Evolutionary conservation across 2,888 invertebrate genomes (phyloP), one percentile per base, ranked within the genome.

Genomic region (Chaetogeoica ovagalla): DNA sequence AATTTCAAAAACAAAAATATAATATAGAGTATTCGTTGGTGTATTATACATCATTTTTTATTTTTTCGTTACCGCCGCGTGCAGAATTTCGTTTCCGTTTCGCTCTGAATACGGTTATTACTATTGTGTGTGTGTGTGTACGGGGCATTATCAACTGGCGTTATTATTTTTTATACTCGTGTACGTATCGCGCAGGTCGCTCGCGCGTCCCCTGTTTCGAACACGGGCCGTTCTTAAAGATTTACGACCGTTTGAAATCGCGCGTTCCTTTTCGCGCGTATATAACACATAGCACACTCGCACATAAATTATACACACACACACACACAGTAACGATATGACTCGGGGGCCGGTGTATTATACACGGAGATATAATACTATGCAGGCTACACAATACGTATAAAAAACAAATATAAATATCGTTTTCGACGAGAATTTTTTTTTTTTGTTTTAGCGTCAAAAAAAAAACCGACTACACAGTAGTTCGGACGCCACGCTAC

Each of bases 221-320:
- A 75, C 74, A 74, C 70, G 55, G 39, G 11, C 43, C 66, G 43
- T 75, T 48, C 57, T 66, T 43, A n/a, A 66, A 75, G 75, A 75
- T 75, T 75, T 75, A 75, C 59, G 75, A 75, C 75, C 71, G 71
- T 71, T 71, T 23, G 43, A 43, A 71, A 60, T 66, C 43, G 30
- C 30, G 30, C 30, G 43, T n/a, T 48, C 75, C 66, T 43, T 57
- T 75, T 66, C 55, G 17, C 8, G 19, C 30, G 19, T 55, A 69
- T 37, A 37, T 11, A n/a, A n/a, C n/a, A n/a, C n/a, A n/a, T n/a
- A n/a, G n/a, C 2, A 43, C 43, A n/a, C 39, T 9, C 37, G 13
- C 23, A 68, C 48, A 37, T 55, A 55, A 43, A 43, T 43, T 43
- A 43, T 37, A 15, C 52, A 60, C 19, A 60, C 39, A 59, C 4